Conservation (phyloP, 2,888 invertebrate species). For the Tetrapedia diversipes region DNA sequence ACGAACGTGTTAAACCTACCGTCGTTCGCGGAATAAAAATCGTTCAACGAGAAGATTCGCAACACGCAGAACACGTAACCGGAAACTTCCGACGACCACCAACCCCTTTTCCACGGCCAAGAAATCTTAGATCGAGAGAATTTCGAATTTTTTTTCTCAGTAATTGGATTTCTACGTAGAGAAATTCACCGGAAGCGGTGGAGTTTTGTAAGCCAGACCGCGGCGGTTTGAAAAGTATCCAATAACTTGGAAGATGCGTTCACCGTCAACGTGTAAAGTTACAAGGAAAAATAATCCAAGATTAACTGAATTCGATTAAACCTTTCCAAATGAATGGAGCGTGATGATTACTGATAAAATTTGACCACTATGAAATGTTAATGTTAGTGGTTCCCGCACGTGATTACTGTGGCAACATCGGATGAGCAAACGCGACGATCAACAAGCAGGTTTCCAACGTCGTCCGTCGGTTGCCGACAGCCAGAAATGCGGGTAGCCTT, state of each 20-base stretch:
- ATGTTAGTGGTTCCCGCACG: too few relatives aligned
- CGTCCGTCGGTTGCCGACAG: constrained; percentile 51
- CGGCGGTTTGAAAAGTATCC: constrained; percentile 1
- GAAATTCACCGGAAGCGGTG: neutral
- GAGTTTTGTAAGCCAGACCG: neutral
- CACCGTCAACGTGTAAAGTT: neutral
- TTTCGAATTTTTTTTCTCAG: constrained; percentile 1
- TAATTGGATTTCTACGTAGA: neutral
- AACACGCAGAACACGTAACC: constrained; percentile 55
- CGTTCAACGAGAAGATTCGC: constrained; percentile 60
- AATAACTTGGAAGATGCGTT: neutral
- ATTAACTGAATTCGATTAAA: neutral
- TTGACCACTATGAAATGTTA: too few relatives aligned
- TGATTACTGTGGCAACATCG: neutral
- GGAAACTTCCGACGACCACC: constrained; percentile 18
- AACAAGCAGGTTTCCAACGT: constrained; percentile 18
- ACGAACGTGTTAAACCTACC: constrained; percentile 58
- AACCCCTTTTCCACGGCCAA: constrained; percentile 29
- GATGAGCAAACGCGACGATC: constrained; percentile 33
- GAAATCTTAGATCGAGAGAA: constrained; percentile 38
- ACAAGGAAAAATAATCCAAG: too few relatives aligned
- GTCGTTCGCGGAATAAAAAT: constrained; percentile 60
- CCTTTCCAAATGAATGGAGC: neutral
- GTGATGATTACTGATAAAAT: too few relatives aligned
- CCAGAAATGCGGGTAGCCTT: constrained; percentile 13